phyloP scores from a whole-genome alignment of 2,113 vertebrate genomes.

The Lathamus discolor region DNA sequence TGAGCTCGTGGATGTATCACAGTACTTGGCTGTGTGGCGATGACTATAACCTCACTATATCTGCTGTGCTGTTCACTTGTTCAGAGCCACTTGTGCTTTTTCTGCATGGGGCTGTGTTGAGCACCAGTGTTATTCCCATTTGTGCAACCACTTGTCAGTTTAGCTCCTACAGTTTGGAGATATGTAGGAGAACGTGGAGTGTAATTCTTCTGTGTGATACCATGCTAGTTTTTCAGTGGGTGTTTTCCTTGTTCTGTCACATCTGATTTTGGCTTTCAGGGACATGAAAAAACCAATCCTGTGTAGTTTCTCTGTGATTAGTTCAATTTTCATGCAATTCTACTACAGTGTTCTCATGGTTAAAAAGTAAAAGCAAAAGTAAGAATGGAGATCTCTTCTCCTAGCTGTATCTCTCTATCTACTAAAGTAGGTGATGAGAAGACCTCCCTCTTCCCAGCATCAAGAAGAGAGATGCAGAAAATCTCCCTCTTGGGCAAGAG shows the following conservation, averaged over 20 bases:
- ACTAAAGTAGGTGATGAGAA: not conserved
- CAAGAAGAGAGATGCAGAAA: not conserved
- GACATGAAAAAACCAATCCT: not conserved
- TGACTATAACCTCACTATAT: accelerated
- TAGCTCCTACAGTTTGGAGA: not conserved
- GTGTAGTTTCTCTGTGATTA: not conserved
- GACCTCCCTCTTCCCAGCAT: not conserved
- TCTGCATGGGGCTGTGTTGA: not conserved
- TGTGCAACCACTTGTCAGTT: not conserved
- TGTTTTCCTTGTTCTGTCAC: not conserved
- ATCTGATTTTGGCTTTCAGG: not conserved
- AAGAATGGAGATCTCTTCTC: not conserved
- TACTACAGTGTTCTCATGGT: not conserved
- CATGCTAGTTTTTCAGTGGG: not conserved
- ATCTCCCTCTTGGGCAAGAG: not conserved
- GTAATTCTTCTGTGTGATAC: not conserved
- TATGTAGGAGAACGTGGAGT: not conserved
- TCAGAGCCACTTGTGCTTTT: not conserved
- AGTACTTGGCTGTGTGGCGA: not conserved
- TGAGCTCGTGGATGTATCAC: not conserved
- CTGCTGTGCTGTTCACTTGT: not conserved
- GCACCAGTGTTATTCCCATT: not conserved
- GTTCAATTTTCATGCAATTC: not conserved
- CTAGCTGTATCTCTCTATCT: not conserved
- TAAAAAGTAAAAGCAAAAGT: not conserved